Evolutionary conservation across 2,113 vertebrate genomes (phyloP), one percentile per base, ranked within the genome.

Genomic region (Epinephelus moara): DNA sequence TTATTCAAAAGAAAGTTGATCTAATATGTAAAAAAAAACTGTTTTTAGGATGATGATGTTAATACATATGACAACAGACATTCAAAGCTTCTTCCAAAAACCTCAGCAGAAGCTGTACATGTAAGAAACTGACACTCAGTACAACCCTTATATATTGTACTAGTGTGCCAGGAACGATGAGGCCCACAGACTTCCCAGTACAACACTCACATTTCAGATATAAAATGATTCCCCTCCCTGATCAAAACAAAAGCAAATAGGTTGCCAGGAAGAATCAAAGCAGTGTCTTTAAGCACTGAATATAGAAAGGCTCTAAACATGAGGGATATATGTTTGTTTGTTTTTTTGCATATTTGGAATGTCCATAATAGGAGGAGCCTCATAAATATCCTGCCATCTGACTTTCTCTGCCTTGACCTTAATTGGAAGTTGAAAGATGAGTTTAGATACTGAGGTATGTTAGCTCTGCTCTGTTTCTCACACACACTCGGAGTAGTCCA

Each of bases 391-490:
- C 76, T 52, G 33, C 68, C 75, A 56, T 80, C 49, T 37, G 55
- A 61, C 75, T 70, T 90, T 80, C 83, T 57, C 70, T 78, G 67
- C 42, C 75, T 83, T 92, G 90, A 91, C 92, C 91, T 85, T 88
- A 93, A 88, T 90, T 90, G 88, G 90, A 89, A 92, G 85, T 92
- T 87, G 10, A 86, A 79, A 85, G 81, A 92, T 75, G 55, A 57
- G 80, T 85, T 85, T 6, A 70, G 53, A 70, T 85, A 45, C 25
- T 67, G 77, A 88, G 71, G 73, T 82, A 86, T 89, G 78, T 84
- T 33, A 63, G 71, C 78, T 75, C 60, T 33, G 81, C 75, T 73
- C 47, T 81, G 71, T 70, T 85, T 85, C 84, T 83, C 78, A 80
- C 67, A 88, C 60, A 78, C 64, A 72, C 82, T 66, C 4, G 12